These are phyloP conservation scores for Homarus americanus DNA, from an alignment of 1,140 invertebrate genomes.

Conservation along the genomic window DNA sequence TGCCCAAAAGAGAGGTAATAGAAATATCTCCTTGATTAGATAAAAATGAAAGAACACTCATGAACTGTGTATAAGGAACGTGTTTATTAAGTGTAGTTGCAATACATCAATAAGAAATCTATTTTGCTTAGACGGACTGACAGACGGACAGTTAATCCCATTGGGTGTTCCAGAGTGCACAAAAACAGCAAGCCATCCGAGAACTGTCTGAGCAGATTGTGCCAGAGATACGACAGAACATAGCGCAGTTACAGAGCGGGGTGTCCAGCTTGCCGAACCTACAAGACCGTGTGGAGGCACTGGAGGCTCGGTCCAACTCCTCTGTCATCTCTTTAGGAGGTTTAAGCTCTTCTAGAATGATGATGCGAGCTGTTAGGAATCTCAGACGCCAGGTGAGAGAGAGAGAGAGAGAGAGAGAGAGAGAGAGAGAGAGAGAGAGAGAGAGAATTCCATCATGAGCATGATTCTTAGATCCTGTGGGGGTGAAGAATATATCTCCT, in stretches of 20 bases:
- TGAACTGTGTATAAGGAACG: too few relatives aligned
- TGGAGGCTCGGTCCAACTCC: conserved; percentile 4
- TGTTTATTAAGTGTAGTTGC: too few relatives aligned
- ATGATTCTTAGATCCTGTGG: too few relatives aligned
- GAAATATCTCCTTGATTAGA: too few relatives aligned
- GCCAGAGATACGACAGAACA: not conserved
- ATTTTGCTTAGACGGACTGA: too few relatives aligned
- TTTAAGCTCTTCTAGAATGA: not conserved
- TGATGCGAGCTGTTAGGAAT: not conserved
- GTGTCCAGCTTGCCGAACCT: conserved; percentile 21
- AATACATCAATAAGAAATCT: too few relatives aligned
- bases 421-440: conserved; percentile 3
- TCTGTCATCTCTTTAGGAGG: not conserved
- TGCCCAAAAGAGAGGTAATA: too few relatives aligned
- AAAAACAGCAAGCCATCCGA: not conserved
- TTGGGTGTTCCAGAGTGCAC: not conserved
- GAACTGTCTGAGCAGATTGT: not conserved
- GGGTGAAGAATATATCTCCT: too few relatives aligned
- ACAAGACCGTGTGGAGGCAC: conserved; percentile 8
- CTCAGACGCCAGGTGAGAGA: not conserved
- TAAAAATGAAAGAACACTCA: too few relatives aligned
- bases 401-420: not conserved
- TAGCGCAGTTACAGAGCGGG: not conserved
- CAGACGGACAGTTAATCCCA: too few relatives aligned
- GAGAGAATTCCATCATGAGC: not conserved